Conservation (phyloP, 2,888 invertebrate genomes). For the Morpho deidamia region DNA sequence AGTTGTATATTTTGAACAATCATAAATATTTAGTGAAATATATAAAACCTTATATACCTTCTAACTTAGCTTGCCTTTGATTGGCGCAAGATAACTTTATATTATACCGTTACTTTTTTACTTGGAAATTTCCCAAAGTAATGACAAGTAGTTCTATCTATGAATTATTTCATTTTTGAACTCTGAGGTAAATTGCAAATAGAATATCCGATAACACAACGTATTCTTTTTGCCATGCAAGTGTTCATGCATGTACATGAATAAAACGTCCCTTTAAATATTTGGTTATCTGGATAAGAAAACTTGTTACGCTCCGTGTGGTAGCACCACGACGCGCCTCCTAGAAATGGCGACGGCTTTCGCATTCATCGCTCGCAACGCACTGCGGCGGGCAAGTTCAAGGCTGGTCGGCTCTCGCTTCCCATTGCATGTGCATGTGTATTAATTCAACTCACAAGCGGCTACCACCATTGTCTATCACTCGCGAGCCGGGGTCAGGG, state of each 20-base stretch:
- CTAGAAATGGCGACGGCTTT: slow-evolving; percentile 66
- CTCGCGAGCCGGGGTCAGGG: slow-evolving; percentile 53
- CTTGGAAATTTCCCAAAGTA: too few species aligned
- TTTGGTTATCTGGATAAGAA: neutral
- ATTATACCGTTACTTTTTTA: too few species aligned
- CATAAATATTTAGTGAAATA: too few species aligned
- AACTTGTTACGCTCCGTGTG: slow-evolving; percentile 1
- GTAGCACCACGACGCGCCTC: slow-evolving; percentile 44
- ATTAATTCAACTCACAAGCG: slow-evolving; percentile 72
- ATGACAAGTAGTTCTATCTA: neutral
- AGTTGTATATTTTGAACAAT: too few species aligned
- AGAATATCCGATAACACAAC: too few species aligned
- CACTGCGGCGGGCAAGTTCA: slow-evolving; percentile 67
- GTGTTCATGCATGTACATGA: neutral
- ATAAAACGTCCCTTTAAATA: neutral
- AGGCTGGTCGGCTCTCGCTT: slow-evolving; percentile 69
- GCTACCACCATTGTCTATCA: slow-evolving; percentile 76
- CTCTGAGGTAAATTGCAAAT: neutral
- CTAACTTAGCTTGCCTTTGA: too few species aligned
- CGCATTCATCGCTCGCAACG: slow-evolving; percentile 58
- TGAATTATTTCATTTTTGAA: neutral
- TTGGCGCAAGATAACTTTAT: too few species aligned
- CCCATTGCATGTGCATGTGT: slow-evolving; percentile 68
- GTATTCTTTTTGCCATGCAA: too few species aligned
- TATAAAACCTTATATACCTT: too few species aligned